Conservation (phyloP, 2,888 invertebrate species). For the Noctua janthe region DNA sequence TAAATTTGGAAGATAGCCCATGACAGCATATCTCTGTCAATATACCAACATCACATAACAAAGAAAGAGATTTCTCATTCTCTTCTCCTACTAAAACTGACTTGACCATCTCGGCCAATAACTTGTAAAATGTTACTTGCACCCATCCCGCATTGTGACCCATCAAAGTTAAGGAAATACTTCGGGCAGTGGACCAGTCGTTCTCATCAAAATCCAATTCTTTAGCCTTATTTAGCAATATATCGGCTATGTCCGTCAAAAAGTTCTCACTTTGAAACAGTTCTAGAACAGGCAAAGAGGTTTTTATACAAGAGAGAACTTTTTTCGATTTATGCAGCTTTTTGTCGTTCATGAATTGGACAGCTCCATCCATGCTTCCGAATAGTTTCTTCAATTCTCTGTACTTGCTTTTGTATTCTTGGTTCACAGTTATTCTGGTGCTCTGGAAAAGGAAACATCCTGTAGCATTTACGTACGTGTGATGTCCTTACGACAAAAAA, state of each 20-base stretch:
- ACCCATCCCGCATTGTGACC: conserved; percentile 90
- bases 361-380: conserved; percentile 82
- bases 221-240: conserved; percentile 79
- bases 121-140: conserved; percentile 88
- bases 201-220: conserved; percentile 79
- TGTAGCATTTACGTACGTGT: background rate
- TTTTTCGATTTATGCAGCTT: conserved; percentile 74
- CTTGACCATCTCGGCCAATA: conserved; percentile 89
- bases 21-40: conserved; percentile 92
- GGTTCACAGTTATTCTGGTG: conserved; percentile 78
- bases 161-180: conserved; percentile 89
- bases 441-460: conserved; percentile 72
- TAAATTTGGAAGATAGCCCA: conserved; percentile 87
- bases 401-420: conserved; percentile 85
- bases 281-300: conserved; percentile 90
- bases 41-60: conserved; percentile 90
- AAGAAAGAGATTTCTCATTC: conserved; percentile 87
- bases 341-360: conserved; percentile 81
- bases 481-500: background rate
- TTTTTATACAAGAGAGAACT: conserved; percentile 86
- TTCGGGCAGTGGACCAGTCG: conserved; percentile 81
- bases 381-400: conserved; percentile 81
- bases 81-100: conserved; percentile 89
- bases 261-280: conserved; percentile 90
- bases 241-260: conserved; percentile 85